Conservation (phyloP, 2,888 invertebrate species). For the Hyalella azteca region DNA sequence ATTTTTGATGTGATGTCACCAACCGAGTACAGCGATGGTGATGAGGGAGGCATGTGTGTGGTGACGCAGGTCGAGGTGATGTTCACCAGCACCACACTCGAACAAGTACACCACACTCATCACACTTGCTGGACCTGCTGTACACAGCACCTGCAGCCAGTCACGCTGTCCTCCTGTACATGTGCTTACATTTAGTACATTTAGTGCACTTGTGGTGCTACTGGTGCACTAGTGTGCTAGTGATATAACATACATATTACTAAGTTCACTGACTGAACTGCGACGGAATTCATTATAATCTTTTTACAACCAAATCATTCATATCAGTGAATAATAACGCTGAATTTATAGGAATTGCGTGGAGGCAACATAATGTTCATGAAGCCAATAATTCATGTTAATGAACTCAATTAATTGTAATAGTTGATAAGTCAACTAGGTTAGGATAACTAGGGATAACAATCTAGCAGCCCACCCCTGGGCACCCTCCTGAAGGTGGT, state of each 20-base stretch:
- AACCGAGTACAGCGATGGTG: slow-evolving; percentile 62
- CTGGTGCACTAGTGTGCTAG: too few relatives aligned
- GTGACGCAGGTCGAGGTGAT: slow-evolving; percentile 76
- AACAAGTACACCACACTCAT: slow-evolving; percentile 78
- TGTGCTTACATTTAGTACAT: not conserved
- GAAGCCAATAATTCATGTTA: too few relatives aligned
- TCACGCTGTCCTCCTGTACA: slow-evolving; percentile 78
- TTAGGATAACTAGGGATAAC: not conserved
- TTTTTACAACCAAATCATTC: too few relatives aligned
- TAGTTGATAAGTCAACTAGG: not conserved
- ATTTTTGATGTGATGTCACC: too few relatives aligned
- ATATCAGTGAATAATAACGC: too few relatives aligned
- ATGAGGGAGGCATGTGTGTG: slow-evolving; percentile 69
- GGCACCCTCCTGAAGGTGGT: slow-evolving; percentile 78
- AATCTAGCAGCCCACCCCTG: slow-evolving; percentile 65
- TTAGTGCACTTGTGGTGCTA: too few relatives aligned
- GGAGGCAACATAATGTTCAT: too few relatives aligned
- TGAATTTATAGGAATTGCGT: too few relatives aligned
- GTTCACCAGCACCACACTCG: slow-evolving; percentile 79
- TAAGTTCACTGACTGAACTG: not conserved
- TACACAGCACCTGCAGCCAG: slow-evolving; percentile 89
- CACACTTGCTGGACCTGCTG: slow-evolving; percentile 85
- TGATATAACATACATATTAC: not conserved
- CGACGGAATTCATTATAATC: too few relatives aligned
- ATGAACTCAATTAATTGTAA: too few relatives aligned